Percentiles rank a stretch among this genome's conserved stretches.
Conservation (phyloP, 2,113 vertebrate genomes). For the Notarius lentiginosus region DNA sequence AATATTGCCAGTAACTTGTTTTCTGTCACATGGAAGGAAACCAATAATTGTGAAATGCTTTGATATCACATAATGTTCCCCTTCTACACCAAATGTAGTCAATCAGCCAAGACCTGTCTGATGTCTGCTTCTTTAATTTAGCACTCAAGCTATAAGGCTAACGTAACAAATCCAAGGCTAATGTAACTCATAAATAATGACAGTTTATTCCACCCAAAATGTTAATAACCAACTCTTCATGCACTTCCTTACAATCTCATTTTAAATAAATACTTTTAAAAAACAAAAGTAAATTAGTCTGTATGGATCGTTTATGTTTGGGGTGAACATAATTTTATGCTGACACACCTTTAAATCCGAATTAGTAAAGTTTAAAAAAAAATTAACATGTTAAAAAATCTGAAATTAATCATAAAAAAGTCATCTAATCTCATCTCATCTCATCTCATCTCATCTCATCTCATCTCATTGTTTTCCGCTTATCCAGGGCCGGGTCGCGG, state of each 20-base stretch:
- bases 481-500: too few relatives aligned
- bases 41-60: not conserved
- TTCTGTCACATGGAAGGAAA: too few relatives aligned
- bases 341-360: not conserved
- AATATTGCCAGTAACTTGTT: not conserved
- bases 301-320: not conserved
- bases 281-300: not conserved
- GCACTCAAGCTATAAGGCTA: not conserved
- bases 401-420: too few relatives aligned
- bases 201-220: not conserved
- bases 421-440: too few relatives aligned
- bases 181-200: not conserved
- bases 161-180: not conserved
- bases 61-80: not conserved
- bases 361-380: not conserved
- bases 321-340: not conserved
- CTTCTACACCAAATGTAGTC: not conserved
- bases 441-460: too few relatives aligned
- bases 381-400: not conserved
- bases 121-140: not conserved
- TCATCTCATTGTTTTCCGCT: too few relatives aligned
- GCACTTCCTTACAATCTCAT: not conserved
- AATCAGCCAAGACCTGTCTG: not conserved
- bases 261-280: not conserved
- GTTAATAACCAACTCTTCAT: not conserved